Conservation (phyloP, 2,888 invertebrate genomes). For the Tipula confusa region DNA sequence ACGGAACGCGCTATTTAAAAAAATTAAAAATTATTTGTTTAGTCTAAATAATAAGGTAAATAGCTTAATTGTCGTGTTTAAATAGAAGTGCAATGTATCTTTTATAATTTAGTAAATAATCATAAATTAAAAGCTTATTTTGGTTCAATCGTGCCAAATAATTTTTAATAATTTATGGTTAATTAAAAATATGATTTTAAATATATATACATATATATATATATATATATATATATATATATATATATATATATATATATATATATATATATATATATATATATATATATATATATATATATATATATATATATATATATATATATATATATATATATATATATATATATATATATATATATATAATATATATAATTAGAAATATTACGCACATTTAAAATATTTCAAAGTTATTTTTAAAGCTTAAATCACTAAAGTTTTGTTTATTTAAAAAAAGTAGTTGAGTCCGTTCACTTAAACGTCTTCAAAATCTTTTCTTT, state of each 20-base stretch:
- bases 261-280: background rate
- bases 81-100: conserved; percentile 25
- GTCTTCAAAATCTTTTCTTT: no score
- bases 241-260: background rate
- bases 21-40: background rate
- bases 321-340: background rate
- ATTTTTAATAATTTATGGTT: no score
- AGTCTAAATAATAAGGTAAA: conserved; percentile 14
- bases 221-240: background rate
- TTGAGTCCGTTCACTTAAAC: no score
- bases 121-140: conserved; percentile 25
- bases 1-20: conserved; percentile 20
- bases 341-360: background rate
- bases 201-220: background rate
- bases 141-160: background rate
- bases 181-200: no score
- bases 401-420: no score
- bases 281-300: background rate
- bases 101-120: conserved; percentile 1
- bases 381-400: no score
- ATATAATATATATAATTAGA: no score
- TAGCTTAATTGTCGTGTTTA: background rate
- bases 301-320: background rate
- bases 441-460: no score
- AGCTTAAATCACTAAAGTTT: no score